phyloP scores from a whole-genome alignment of 1,140 invertebrate genomes.

The Thalassaphorura encarpata region DNA sequence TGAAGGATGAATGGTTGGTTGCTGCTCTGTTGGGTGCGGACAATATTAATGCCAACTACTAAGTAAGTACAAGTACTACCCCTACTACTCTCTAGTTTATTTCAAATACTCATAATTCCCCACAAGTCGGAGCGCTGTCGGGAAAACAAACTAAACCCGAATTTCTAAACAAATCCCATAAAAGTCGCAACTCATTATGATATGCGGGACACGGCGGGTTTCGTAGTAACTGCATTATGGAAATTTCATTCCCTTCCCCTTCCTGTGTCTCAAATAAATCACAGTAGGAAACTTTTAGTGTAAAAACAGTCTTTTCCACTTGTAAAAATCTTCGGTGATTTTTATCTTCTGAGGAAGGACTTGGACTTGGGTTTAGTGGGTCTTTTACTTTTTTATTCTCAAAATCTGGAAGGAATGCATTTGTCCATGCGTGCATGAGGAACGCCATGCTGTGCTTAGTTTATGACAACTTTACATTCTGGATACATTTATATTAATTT shows the following conservation, averaged over 20 bases:
- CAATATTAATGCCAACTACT: no score
- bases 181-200: slow-evolving; percentile 23
- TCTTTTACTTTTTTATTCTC: no score
- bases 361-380: neutral
- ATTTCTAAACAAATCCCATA: slow-evolving; percentile 21
- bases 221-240: neutral
- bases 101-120: neutral
- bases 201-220: slow-evolving; percentile 6
- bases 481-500: no score
- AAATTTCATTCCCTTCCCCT: neutral
- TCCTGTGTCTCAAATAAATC: slow-evolving; percentile 20
- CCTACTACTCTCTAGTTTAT: neutral
- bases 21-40: no score
- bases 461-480: no score
- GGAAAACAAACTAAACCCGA: slow-evolving; percentile 18
- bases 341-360: slow-evolving; percentile 21
- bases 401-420: no score
- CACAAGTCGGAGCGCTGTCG: neutral
- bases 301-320: slow-evolving; percentile 29
- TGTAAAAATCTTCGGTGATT: slow-evolving; percentile 30
- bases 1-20: neutral
- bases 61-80: no score
- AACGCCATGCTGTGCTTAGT: no score
- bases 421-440: no score
- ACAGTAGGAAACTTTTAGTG: slow-evolving; percentile 24